Evolutionary conservation across 2,113 vertebrate genomes (phyloP).

Genomic region (Pelusios castaneus): DNA sequence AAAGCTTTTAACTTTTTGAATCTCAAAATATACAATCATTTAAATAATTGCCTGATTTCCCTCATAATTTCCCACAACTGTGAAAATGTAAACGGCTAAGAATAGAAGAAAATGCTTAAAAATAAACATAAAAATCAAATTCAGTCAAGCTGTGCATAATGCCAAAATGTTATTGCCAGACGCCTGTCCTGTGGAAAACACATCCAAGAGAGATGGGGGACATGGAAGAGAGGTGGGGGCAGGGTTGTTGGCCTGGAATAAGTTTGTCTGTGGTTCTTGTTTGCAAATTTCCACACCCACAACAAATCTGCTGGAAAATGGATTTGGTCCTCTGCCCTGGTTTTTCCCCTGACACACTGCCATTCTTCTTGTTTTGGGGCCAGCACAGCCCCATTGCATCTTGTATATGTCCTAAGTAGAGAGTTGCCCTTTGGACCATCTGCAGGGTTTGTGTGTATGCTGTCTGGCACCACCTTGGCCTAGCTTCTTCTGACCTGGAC

Average conservation of each 20-base stretch:
- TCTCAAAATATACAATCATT: neutral
- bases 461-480: conserved; percentile 49
- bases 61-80: neutral
- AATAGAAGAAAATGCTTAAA: neutral
- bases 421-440: conserved; percentile 55
- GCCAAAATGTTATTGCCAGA: conserved; percentile 32
- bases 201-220: no score
- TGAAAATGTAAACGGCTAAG: neutral
- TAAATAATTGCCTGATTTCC: neutral
- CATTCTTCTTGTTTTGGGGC: conserved; percentile 34
- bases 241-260: neutral
- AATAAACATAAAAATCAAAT: neutral
- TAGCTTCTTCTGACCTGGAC: conserved; percentile 35
- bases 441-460: conserved; percentile 46
- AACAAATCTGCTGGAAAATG: neutral
- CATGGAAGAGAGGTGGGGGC: conserved; percentile 22
- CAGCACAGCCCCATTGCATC: neutral
- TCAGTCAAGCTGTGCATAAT: neutral
- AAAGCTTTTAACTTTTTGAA: neutral
- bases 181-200: conserved; percentile 28
- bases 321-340: neutral
- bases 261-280: neutral
- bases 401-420: neutral
- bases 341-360: neutral
- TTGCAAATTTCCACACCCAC: neutral